A percentile compares a stretch with the other conserved stretches of the same genome.
Conservation (phyloP, 1,140 invertebrate species). For the Bombyx mori region DNA sequence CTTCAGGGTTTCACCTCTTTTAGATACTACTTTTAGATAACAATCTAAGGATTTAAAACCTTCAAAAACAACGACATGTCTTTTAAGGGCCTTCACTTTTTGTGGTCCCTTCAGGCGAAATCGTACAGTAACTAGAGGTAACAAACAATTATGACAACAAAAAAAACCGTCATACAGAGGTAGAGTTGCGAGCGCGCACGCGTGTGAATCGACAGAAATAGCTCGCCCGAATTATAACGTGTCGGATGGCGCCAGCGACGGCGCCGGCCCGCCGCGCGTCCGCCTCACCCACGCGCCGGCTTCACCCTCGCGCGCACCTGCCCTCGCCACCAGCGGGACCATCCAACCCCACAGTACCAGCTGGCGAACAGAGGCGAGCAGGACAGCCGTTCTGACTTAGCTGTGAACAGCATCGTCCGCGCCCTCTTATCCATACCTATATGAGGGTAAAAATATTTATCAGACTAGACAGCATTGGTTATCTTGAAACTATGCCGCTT, state of each 20-base stretch:
- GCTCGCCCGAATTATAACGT: conserved; percentile 61
- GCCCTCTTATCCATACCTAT: too few relatives aligned
- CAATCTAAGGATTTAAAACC: too few relatives aligned
- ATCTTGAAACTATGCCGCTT: too few relatives aligned
- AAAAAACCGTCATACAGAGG: background rate
- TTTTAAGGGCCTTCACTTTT: background rate
- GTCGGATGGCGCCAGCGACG: conserved; percentile 54
- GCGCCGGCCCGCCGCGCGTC: conserved; percentile 50
- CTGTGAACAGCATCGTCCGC: too few relatives aligned
- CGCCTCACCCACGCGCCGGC: conserved; percentile 39
- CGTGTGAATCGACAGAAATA: conserved; percentile 63
- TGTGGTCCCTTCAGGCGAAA: background rate
- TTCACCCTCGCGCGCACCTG: conserved; percentile 29
- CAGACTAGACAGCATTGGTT: too few relatives aligned
- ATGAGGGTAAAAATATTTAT: too few relatives aligned
- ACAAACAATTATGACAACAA: background rate
- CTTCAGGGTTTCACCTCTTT: too few relatives aligned
- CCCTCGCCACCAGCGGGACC: background rate
- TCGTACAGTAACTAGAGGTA: too few relatives aligned
- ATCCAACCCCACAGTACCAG: background rate
- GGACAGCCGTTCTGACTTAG: too few relatives aligned
- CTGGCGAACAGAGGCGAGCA: too few relatives aligned
- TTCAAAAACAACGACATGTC: too few relatives aligned
- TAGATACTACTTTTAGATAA: too few relatives aligned
- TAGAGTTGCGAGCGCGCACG: conserved; percentile 17